Conservation (phyloP, 1,140 invertebrate genomes). For the Archegozetes longisetosus region DNA sequence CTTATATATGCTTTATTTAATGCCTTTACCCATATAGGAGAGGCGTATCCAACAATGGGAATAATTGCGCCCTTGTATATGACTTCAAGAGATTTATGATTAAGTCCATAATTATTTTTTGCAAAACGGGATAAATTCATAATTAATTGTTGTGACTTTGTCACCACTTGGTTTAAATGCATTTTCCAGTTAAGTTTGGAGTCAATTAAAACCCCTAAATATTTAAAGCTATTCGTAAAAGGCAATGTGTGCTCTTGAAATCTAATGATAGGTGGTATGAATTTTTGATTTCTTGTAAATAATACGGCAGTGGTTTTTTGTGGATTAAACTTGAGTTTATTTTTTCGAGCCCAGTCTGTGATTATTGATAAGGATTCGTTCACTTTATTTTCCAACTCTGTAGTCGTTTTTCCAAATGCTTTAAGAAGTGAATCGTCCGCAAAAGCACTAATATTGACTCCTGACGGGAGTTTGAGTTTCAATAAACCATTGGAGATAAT, state of each 20-base stretch:
- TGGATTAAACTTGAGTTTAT: slow-evolving; percentile 12
- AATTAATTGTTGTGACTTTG: background rate
- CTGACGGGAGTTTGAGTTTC: slow-evolving; percentile 7
- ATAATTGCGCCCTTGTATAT: background rate
- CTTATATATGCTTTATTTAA: background rate
- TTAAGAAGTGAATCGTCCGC: slow-evolving; percentile 10
- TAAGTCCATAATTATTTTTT: background rate
- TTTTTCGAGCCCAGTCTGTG: slow-evolving; percentile 4
- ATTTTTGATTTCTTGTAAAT: background rate
- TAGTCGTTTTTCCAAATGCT: background rate
- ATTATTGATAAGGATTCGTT: slow-evolving; percentile 1
- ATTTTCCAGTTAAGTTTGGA: background rate
- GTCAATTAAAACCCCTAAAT: slow-evolving; percentile 6
- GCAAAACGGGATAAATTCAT: background rate
- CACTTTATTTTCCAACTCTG: background rate
- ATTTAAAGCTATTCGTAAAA: background rate
- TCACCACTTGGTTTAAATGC: background rate
- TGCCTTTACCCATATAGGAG: background rate
- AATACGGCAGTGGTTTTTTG: slow-evolving; percentile 3
- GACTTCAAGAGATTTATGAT: background rate
- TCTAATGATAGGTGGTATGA: background rate
- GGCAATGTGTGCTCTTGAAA: background rate
- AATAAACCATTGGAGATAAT: slow-evolving; percentile 9
- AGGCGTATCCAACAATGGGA: background rate
- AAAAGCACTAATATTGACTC: slow-evolving; percentile 9